Base-by-base conservation (phyloP, 2,113 vertebrate species). In the Sinocyclocheilus grahami region DNA sequence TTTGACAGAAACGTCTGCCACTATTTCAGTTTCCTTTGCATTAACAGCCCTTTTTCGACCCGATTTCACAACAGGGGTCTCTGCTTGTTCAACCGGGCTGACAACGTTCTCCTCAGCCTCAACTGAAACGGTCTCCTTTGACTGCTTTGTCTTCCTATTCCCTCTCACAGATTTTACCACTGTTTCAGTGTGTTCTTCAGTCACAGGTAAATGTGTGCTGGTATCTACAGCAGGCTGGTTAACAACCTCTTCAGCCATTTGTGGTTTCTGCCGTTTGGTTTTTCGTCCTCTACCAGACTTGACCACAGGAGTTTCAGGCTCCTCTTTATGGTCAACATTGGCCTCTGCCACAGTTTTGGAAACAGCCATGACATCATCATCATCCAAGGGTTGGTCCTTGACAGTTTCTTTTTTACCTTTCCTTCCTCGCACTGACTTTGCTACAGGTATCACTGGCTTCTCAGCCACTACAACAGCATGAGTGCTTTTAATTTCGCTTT, bases 261-360 rank as follows among this genome's bases (percentile, higher is more conserved):
- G 24, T 0, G 78, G 22, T 46, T 88, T 91, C 1, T 13, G 80
- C 1, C 42, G 42, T 69, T 87, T 92, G 3, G n/a, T 77, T 1
- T 53, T 90, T 46, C 88, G 87, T 46, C 85, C 89, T 27, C 90
- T 80, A 16, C 24, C 86, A 5, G 80, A 58, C 76, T 91, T 94
- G 11, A 58, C 6, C 0, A 67, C 78, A 9, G 85, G 82, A 69
- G 48, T 22, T 0, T 86, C 77, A 13, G 74, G 30, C 33, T 88
- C 53, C 20, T 86, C 78, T 37, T 89, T 20, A 0, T 7, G 18
- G n/a, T 86, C 48, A 8, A 6, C 27, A 3, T 82, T 55, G 5
- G 10, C 85, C 46, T 82, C 60, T 12, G 10, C 86, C 46, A 87
- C 63, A 0, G 2, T 24, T 37, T 82, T 20, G 1, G 20, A 46